Evolutionary conservation across 37 sponge, comb jelly and placozoan species (phyloP).

Genomic region (Ephydatia muelleri): DNA sequence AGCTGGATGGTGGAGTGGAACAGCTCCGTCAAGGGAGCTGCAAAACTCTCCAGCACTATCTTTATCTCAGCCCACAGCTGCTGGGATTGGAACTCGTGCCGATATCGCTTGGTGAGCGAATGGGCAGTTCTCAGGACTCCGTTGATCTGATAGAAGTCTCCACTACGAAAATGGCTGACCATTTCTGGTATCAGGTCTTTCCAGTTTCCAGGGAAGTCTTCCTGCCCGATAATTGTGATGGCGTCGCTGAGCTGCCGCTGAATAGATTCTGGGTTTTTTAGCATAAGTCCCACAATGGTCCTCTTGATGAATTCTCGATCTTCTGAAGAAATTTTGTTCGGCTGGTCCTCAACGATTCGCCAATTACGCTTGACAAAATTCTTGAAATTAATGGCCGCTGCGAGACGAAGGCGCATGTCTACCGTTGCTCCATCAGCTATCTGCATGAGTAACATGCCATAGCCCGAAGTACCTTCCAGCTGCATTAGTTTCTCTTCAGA

Average conservation of each 20-base stretch:
- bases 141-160: constrained; percentile 95
- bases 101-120: constrained; percentile 92
- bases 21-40: constrained; percentile 76
- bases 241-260: constrained; percentile 98
- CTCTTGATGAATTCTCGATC: constrained; percentile 80
- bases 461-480: constrained; percentile 80
- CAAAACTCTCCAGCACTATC: constrained; percentile 89
- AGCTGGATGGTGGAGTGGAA: constrained; percentile 84
- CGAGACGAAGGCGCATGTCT: constrained; percentile 56
- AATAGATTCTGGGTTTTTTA: constrained; percentile 86
- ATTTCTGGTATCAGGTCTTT: constrained; percentile 87
- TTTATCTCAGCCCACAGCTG: constrained; percentile 95
- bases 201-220: constrained; percentile 97
- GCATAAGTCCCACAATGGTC: constrained; percentile 93
- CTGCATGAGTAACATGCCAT: constrained; percentile 84
- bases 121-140: constrained; percentile 98
- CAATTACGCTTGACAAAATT: constrained; percentile 94
- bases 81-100: constrained; percentile 93
- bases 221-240: constrained; percentile 93
- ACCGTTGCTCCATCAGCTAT: constrained; percentile 52
- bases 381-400: constrained; percentile 94
- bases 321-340: constrained; percentile 37
- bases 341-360: constrained; percentile 65
- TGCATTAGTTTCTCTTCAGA: constrained; percentile 87
- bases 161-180: constrained; percentile 82